Evolutionary conservation across 1,140 invertebrate species (phyloP).

Genomic region (Delia radicum): DNA sequence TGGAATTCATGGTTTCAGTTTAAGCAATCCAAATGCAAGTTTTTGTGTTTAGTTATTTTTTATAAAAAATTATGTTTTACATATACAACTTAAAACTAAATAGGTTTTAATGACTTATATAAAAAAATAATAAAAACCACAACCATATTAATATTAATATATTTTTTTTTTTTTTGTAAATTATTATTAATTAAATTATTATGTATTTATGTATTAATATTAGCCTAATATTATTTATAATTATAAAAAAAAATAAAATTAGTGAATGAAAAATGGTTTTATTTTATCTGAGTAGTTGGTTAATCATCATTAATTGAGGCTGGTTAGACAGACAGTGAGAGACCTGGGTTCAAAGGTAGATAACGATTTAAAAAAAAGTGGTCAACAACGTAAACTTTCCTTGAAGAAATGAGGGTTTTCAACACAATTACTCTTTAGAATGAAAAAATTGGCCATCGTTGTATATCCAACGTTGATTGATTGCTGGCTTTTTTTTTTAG

Average conservation of each 20-base stretch:
- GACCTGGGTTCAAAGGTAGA: neutral
- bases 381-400: neutral
- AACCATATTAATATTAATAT: slow-evolving; percentile 7
- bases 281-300: neutral
- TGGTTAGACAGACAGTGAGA: neutral
- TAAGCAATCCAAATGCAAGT: slow-evolving; percentile 50
- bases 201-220: neutral
- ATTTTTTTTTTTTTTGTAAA: neutral
- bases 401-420: no score
- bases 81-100: slow-evolving; percentile 18
- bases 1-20: neutral
- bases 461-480: neutral
- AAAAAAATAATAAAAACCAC: neutral
- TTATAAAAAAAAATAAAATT: neutral
- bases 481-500: slow-evolving; percentile 25
- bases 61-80: neutral
- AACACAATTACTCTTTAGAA: no score
- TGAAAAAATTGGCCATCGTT: neutral
- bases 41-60: slow-evolving; percentile 37
- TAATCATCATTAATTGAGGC: neutral
- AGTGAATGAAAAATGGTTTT: neutral
- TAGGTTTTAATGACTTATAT: neutral
- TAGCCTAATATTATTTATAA: neutral
- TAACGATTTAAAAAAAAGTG: neutral
- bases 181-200: neutral